phyloP scores from a whole-genome alignment of 2,113 vertebrate species.

The Tupaia chinensis region DNA sequence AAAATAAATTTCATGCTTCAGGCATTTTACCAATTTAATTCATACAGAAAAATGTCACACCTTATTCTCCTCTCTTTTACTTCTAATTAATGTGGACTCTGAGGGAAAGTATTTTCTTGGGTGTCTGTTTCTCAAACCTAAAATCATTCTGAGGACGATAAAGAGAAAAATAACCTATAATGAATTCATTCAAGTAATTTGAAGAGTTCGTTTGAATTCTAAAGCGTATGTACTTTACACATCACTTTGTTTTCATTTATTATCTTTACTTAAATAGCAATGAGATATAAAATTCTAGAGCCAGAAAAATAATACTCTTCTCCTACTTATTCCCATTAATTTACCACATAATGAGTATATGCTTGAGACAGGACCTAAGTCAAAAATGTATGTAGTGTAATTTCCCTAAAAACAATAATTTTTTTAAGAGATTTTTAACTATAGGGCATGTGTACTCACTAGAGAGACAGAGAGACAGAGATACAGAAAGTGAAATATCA shows the following conservation, averaged over 20 bases:
- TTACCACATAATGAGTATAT: neutral
- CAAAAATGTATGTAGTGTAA: neutral
- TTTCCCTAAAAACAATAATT: neutral
- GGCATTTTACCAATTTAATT: neutral
- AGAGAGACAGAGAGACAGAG: too few relatives aligned
- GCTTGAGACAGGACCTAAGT: neutral
- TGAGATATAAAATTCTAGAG: neutral
- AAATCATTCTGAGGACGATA: neutral
- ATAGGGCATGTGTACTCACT: too few relatives aligned
- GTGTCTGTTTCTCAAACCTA: neutral
- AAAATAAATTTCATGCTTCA: neutral
- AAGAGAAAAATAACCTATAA: neutral
- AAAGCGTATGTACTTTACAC: neutral
- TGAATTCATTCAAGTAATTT: neutral
- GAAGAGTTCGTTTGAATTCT: neutral
- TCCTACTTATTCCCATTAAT: neutral
- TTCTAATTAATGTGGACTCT: neutral
- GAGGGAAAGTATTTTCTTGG: neutral
- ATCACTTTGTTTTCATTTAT: neutral
- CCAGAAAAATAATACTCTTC: neutral
- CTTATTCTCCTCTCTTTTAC: neutral
- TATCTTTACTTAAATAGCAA: neutral
- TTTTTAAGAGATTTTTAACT: neutral
- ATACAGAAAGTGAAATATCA: too few relatives aligned
- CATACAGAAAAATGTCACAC: neutral